phyloP scores from a whole-genome alignment of 1,140 invertebrate genomes.

The Agrypnia vestita region DNA sequence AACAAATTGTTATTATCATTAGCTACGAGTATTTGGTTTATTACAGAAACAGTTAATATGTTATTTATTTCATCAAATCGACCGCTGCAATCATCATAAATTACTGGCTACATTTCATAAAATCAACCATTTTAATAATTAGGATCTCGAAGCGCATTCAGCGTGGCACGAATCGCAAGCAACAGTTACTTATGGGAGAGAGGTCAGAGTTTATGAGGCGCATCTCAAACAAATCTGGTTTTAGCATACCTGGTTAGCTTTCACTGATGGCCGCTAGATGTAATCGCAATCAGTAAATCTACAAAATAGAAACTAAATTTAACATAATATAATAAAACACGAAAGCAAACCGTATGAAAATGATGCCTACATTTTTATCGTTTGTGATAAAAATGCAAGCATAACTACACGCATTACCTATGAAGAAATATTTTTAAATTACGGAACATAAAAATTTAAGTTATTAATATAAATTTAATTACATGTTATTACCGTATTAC shows the following conservation, averaged over 20 bases:
- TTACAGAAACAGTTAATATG: slow-evolving; percentile 2
- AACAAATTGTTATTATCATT: too few species aligned
- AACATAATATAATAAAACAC: too few species aligned
- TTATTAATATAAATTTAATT: too few species aligned
- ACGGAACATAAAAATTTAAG: too few species aligned
- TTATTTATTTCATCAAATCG: background rate
- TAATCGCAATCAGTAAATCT: background rate
- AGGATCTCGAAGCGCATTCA: slow-evolving; percentile 19
- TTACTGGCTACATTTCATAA: slow-evolving; percentile 26
- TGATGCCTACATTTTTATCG: too few species aligned
- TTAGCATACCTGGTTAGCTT: slow-evolving; percentile 37
- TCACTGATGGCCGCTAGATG: slow-evolving; percentile 4
- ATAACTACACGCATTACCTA: too few species aligned
- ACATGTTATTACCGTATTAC: too few species aligned
- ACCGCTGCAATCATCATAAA: slow-evolving; percentile 10
- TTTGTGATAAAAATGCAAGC: too few species aligned
- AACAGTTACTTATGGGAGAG: slow-evolving; percentile 35
- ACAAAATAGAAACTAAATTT: background rate
- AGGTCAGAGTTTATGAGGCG: slow-evolving; percentile 46
- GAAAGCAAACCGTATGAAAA: too few species aligned
- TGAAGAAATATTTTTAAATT: too few species aligned
- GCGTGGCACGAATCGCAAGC: slow-evolving; percentile 12
- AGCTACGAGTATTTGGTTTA: slow-evolving; percentile 4
- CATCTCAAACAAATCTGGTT: slow-evolving; percentile 48
- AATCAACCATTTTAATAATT: slow-evolving; percentile 30